A percentile compares a stretch with the other conserved stretches of the same genome.
phyloP scores from a whole-genome alignment of 2,113 vertebrate species.

The Tautogolabrus adspersus region DNA sequence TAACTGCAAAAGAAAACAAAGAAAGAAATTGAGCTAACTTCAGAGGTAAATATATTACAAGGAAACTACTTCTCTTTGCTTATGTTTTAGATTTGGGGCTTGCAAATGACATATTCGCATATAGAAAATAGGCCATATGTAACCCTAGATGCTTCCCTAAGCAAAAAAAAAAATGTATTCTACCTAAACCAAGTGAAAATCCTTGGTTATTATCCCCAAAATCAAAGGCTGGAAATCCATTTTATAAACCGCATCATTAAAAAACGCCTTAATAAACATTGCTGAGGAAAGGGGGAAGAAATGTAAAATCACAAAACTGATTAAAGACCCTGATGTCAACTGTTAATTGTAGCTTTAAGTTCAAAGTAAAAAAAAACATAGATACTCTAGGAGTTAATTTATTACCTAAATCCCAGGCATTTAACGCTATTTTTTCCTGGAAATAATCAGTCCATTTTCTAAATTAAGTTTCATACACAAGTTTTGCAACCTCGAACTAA shows the following conservation, averaged over 20 bases:
- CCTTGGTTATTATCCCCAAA: constrained; percentile 56
- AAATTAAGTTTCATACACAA: constrained; percentile 61
- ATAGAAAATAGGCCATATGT: constrained; percentile 71
- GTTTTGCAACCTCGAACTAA: constrained; percentile 66
- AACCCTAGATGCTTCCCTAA: constrained; percentile 75
- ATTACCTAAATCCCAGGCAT: constrained; percentile 51
- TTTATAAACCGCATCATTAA: constrained; percentile 74
- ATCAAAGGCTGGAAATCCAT: constrained; percentile 59
- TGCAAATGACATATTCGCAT: constrained; percentile 74
- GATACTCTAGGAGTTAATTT: constrained; percentile 61
- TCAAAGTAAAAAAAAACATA: constrained; percentile 47
- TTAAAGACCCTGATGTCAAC: constrained; percentile 77
- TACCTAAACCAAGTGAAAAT: constrained; percentile 60
- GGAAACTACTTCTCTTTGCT: constrained; percentile 64
- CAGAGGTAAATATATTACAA: constrained; percentile 69
- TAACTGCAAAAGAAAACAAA: constrained; percentile 66
- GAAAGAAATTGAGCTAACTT: constrained; percentile 82
- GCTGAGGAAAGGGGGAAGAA: constrained; percentile 51
- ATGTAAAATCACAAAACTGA: constrained; percentile 73
- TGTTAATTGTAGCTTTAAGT: constrained; percentile 73
- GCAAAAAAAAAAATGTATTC: constrained; percentile 68
- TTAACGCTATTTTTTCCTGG: constrained; percentile 57
- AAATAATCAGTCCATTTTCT: constrained; percentile 60
- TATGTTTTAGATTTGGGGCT: constrained; percentile 80
- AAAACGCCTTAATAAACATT: constrained; percentile 82